Evolutionary conservation across 2,888 invertebrate genomes (phyloP).

Genomic region (Hypomecis punctinalis): DNA sequence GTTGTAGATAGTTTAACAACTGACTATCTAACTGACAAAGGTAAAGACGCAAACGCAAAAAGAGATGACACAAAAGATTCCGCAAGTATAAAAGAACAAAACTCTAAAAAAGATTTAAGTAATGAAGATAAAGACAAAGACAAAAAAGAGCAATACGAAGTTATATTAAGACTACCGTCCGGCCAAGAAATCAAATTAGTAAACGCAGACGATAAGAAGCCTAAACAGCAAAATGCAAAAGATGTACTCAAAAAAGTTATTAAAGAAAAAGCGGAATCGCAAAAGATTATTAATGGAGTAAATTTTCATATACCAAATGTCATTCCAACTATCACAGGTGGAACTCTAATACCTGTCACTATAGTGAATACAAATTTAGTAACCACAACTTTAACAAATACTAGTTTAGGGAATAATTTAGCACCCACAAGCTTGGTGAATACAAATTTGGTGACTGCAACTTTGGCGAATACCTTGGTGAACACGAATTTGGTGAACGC

Average conservation of each 20-base stretch:
- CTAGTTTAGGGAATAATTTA: not conserved
- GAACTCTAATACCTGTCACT: slow-evolving; percentile 68
- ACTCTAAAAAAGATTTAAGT: slow-evolving; percentile 5
- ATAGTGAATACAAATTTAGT: slow-evolving; percentile 52
- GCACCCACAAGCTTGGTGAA: not conserved
- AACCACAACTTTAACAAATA: slow-evolving; percentile 42
- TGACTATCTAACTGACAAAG: slow-evolving; percentile 47
- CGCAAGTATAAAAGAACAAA: not conserved
- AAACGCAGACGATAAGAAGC: slow-evolving; percentile 57
- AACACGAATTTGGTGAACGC: slow-evolving; percentile 7
- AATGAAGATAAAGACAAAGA: slow-evolving; percentile 26
- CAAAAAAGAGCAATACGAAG: slow-evolving; percentile 67
- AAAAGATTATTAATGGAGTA: slow-evolving; percentile 43
- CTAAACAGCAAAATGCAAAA: slow-evolving; percentile 51
- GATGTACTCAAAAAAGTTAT: slow-evolving; percentile 66
- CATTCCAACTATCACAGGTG: slow-evolving; percentile 53
- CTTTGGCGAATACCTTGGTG: not conserved
- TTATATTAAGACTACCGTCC: slow-evolving; percentile 71
- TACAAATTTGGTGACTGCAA: slow-evolving; percentile 8
- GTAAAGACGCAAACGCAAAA: slow-evolving; percentile 8
- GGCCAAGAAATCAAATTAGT: slow-evolving; percentile 72
- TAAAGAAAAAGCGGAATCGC: slow-evolving; percentile 59
- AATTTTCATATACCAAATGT: slow-evolving; percentile 46
- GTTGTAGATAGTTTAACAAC: slow-evolving; percentile 74
- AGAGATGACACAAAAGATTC: slow-evolving; percentile 6